Evolutionary conservation across 1,140 invertebrate genomes (phyloP), one percentile per base, ranked within the genome.

Genomic region (Drosophila baimaii): DNA sequence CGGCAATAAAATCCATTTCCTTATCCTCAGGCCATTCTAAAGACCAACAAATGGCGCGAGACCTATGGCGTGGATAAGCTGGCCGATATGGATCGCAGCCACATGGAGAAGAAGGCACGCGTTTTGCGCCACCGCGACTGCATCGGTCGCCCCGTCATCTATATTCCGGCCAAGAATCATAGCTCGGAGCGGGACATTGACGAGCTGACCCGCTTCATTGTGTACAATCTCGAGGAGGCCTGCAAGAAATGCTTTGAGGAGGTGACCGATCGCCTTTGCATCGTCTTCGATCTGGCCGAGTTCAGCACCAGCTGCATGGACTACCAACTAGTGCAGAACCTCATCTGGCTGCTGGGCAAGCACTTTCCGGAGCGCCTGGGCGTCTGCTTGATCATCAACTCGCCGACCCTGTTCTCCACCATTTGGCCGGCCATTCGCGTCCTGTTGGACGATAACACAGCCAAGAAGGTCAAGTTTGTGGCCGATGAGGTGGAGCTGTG

Each of bases 281-380:
- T 96, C 79, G 94, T 96, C 25, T 96, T 96, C 92, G 95, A 96
- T 83, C 82, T 96, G 56, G 94, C 94, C 56, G 94, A 95, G 62
- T 96, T 96, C 84, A 95, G 95, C 39, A 91, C 96, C 31, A 94
- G 93, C 19, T 95, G 95, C 82, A 96, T 96, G 95, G 95, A 96
- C 79, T 96, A 96, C 89, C 95, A 95, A 90, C 93, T 96, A 57
- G 93, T 96, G 1, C 96, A 96, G 90, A 96, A 96, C 81, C 90
- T 96, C 19, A 96, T 96, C 46, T 96, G 95, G 95, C 91, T 96
- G 21, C 92, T 96, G 5, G 95, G 95, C 72, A 93, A 94, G 68
- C 95, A 96, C 83, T 96, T 95, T 91, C 95, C 95, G 8, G 95
- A 96, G 84, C 93, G 95, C n/a, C 93, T 96, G 43, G 95, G 95